phyloP scores from a whole-genome alignment of 2,113 vertebrate genomes.

The Eurystomus gularis region DNA sequence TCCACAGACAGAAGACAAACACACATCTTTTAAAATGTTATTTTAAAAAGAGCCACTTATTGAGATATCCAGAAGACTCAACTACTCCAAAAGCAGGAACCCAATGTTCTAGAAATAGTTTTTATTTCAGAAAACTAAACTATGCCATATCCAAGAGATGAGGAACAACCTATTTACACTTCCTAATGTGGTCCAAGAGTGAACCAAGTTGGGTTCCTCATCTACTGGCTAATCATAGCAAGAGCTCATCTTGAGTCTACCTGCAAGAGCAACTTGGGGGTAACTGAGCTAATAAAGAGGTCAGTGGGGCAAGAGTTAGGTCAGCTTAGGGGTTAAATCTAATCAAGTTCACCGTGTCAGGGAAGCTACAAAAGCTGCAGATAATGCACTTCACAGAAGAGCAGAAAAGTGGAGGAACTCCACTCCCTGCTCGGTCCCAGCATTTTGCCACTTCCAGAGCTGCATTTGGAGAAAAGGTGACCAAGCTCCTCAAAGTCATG shows the following conservation, averaged over 20 bases:
- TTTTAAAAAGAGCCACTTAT: not conserved
- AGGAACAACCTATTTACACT: not conserved
- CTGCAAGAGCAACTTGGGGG: not conserved
- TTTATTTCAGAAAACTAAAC: not conserved
- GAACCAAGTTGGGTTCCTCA: not conserved
- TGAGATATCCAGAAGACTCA: not conserved
- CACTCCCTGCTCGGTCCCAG: not conserved
- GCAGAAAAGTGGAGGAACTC: not conserved
- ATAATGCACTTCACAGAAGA: not conserved
- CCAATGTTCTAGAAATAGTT: not conserved
- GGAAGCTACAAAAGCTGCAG: not conserved
- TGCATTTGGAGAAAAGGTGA: not conserved
- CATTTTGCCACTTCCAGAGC: not conserved
- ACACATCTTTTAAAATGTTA: not conserved
- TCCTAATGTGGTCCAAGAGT: not conserved
- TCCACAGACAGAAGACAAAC: not conserved
- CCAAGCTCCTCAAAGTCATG: not conserved
- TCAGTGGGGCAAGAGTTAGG: not conserved
- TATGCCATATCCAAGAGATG: not conserved
- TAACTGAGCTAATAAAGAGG: not conserved
- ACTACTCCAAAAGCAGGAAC: not conserved
- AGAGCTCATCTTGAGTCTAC: not conserved
- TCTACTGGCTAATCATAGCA: not conserved
- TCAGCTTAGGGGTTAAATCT: not conserved
- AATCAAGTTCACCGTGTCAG: not conserved